These are phyloP conservation scores for Apamea epomidion DNA, from an alignment of 2,888 invertebrate genomes.

Conservation along the genomic window DNA sequence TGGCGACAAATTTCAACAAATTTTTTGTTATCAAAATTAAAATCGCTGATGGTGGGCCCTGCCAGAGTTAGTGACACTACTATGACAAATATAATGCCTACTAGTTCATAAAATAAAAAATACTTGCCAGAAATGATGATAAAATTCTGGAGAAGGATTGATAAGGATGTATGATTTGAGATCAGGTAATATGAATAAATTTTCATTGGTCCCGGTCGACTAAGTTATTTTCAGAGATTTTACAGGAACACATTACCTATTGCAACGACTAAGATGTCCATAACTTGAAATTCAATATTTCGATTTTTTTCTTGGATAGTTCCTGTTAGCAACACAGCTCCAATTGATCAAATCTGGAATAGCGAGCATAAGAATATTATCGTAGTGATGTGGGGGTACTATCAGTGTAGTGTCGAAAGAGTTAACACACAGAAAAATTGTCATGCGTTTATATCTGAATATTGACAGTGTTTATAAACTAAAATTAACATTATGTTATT, in stretches of 20 bases:
- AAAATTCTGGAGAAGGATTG: constrained; percentile 8
- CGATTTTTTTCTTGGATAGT: constrained; percentile 15
- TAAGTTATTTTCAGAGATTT: constrained; percentile 27
- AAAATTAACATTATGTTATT: constrained; percentile 57
- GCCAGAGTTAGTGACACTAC: too few relatives aligned
- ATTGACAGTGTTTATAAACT: constrained; percentile 63
- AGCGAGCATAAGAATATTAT: constrained; percentile 40
- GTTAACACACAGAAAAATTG: constrained; percentile 61
- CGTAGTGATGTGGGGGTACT: constrained; percentile 30
- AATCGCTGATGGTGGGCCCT: too few relatives aligned
- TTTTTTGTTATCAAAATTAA: too few relatives aligned
- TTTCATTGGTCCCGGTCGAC: neutral
- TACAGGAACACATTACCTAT: constrained; percentile 27
- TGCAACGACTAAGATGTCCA: constrained; percentile 10
- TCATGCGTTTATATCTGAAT: constrained; percentile 68
- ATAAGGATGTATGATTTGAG: constrained; percentile 9
- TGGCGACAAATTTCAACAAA: too few relatives aligned
- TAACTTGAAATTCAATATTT: constrained; percentile 21
- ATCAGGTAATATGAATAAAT: constrained; percentile 1
- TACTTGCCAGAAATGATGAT: constrained; percentile 32
- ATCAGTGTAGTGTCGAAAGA: constrained; percentile 31
- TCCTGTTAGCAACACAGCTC: constrained; percentile 25
- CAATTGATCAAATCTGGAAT: constrained; percentile 48
- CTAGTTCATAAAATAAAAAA: constrained; percentile 1
- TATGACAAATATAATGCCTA: neutral